Percentiles rank a stretch among this genome's conserved stretches.
These are phyloP conservation scores for Silvanus unidentatus DNA, from an alignment of 2,888 invertebrate genomes.

Conservation along the genomic window DNA sequence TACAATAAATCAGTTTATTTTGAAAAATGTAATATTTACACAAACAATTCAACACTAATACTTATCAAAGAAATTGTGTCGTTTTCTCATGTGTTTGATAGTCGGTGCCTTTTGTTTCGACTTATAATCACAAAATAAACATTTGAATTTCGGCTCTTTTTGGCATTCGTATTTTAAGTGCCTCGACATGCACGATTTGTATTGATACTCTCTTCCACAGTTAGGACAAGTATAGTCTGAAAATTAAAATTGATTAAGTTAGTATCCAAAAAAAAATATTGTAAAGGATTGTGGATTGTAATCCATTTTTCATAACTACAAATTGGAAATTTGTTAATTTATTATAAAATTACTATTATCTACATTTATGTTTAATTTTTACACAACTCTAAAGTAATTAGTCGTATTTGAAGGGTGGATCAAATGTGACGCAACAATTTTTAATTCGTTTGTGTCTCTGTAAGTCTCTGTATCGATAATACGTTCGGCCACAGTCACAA, in stretches of 20 bases:
- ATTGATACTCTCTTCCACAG: conserved; percentile 7
- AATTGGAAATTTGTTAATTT: no score
- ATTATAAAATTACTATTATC: no score
- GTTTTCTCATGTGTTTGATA: conserved; percentile 11
- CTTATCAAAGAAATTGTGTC: no score
- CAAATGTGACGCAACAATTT: not conserved
- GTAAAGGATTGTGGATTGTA: no score
- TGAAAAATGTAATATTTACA: not conserved
- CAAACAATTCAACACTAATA: no score
- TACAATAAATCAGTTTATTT: not conserved
- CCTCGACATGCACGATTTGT: not conserved
- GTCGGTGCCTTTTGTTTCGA: conserved; percentile 12
- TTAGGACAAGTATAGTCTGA: no score
- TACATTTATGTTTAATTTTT: no score
- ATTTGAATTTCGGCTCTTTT: conserved; percentile 5
- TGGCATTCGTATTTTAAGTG: conserved; percentile 2
- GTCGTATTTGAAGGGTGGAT: no score
- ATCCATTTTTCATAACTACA: no score
- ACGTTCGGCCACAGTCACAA: conserved; percentile 31
- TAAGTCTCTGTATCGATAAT: conserved; percentile 34
- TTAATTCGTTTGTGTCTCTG: conserved; percentile 32
- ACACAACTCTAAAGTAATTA: no score
- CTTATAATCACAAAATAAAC: conserved; percentile 8
- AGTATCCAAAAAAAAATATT: no score
- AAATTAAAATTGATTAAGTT: no score